phyloP scores from a whole-genome alignment of 2,888 invertebrate genomes.

The Lycaena phlaeas region DNA sequence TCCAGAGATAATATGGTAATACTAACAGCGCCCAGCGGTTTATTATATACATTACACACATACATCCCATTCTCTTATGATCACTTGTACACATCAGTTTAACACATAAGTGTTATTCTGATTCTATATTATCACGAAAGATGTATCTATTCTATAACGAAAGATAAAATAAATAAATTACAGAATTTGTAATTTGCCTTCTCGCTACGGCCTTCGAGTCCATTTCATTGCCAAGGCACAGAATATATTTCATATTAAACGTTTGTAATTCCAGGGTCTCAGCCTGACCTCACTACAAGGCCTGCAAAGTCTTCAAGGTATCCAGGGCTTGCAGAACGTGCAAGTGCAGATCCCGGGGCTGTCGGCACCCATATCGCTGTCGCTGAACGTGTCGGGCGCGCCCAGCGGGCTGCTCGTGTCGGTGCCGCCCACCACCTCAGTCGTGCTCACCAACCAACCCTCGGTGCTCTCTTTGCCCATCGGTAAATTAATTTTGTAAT shows the following conservation, averaged over 20 bases:
- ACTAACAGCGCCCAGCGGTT: too few species aligned
- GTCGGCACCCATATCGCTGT: constrained; percentile 88
- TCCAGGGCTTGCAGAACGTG: constrained; percentile 84
- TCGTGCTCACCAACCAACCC: constrained; percentile 65
- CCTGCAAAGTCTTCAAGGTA: constrained; percentile 76
- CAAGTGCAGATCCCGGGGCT: constrained; percentile 89
- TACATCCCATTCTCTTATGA: too few species aligned
- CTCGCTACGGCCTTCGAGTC: too few species aligned
- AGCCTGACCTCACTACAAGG: constrained; percentile 85
- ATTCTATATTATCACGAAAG: too few species aligned
- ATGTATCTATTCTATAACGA: too few species aligned
- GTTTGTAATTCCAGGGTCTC: constrained; percentile 69
- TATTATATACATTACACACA: too few species aligned
- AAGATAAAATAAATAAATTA: too few species aligned
- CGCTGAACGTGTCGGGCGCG: constrained; percentile 80
- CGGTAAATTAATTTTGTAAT: constrained; percentile 43
- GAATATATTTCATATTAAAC: not conserved
- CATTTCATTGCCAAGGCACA: not conserved
- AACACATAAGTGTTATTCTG: too few species aligned
- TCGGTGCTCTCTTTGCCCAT: constrained; percentile 76
- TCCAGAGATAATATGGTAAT: too few species aligned
- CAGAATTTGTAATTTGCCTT: too few species aligned
- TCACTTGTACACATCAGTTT: too few species aligned
- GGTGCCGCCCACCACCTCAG: constrained; percentile 72
- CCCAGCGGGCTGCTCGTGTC: constrained; percentile 78